Evolutionary conservation across 2,888 invertebrate genomes (phyloP).

Genomic region (Venusia cambrica): DNA sequence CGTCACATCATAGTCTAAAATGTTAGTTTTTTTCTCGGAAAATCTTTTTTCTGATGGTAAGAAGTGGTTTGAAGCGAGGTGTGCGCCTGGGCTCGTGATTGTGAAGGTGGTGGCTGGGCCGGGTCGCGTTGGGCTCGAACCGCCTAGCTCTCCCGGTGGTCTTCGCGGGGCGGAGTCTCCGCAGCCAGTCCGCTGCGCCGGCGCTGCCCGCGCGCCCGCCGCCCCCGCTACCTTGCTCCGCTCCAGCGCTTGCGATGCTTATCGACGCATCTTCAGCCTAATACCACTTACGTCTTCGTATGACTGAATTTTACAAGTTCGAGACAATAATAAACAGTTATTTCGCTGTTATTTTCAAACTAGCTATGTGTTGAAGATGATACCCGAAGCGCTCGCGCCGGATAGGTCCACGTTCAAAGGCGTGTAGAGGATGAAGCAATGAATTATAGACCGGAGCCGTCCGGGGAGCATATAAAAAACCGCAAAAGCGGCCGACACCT

Average conservation of each 20-base stretch:
- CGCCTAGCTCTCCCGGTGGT: conserved; percentile 81
- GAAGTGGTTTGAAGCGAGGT: conserved; percentile 3
- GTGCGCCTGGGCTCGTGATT: conserved; percentile 13
- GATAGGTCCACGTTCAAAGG: conserved; percentile 10
- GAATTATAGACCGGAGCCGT: conserved; percentile 20
- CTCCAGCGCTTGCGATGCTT: conserved; percentile 54
- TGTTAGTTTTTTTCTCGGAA: not conserved
- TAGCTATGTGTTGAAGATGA: conserved; percentile 4
- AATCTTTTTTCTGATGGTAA: conserved; percentile 1
- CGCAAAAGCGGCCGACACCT: conserved; percentile 63
- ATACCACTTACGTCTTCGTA: conserved; percentile 61
- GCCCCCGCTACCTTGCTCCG: conserved; percentile 37
- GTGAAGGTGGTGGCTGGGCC: conserved; percentile 25
- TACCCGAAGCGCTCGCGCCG: conserved; percentile 8
- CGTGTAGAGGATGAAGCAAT: conserved; percentile 15
- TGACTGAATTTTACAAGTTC: conserved; percentile 19
- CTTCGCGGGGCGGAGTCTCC: conserved; percentile 75
- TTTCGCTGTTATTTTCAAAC: conserved; percentile 5
- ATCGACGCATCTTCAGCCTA: conserved; percentile 74
- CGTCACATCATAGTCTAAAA: conserved; percentile 7
- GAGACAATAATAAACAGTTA: too few species aligned
- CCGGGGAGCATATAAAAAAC: conserved; percentile 46
- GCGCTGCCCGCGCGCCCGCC: conserved; percentile 48
- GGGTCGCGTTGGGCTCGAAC: conserved; percentile 39
- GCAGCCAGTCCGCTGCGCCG: conserved; percentile 70